Evolutionary conservation across 2,797 vertebrate species (phyloP).

Genomic region (Nasua narica): DNA sequence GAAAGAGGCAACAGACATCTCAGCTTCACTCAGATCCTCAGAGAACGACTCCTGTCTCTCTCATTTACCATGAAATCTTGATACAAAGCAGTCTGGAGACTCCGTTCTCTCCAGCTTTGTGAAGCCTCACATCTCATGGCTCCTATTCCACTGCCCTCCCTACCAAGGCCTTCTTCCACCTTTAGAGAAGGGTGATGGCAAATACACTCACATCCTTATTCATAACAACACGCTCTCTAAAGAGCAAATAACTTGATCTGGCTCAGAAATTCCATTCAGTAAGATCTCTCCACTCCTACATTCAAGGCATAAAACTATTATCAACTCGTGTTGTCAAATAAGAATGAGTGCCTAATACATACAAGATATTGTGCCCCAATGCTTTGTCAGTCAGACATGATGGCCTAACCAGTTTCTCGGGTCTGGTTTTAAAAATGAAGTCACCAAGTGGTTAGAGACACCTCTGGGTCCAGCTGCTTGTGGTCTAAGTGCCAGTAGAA

Average conservation of each 20-base stretch:
- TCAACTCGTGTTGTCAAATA: not conserved
- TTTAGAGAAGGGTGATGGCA: not conserved
- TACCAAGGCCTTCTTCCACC: not conserved
- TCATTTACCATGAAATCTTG: not conserved
- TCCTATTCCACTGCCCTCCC: not conserved
- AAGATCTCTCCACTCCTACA: not conserved
- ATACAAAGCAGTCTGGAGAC: not conserved
- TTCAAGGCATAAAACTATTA: not conserved
- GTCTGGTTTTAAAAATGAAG: not conserved
- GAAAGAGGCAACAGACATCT: not conserved
- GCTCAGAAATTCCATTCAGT: not conserved
- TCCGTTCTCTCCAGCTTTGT: not conserved
- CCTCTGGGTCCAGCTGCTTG: not conserved
- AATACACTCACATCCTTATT: not conserved
- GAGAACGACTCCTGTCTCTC: not conserved
- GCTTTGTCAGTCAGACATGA: not conserved
- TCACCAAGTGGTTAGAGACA: not conserved
- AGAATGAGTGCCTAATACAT: not conserved
- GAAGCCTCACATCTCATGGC: not conserved
- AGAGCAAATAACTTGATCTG: not conserved
- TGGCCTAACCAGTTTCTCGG: not conserved
- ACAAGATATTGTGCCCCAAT: rapidly evolving
- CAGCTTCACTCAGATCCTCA: not conserved
- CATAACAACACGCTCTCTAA: not conserved
- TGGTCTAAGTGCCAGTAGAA: not conserved